Percentiles rank a stretch among this genome's conserved stretches.
These are phyloP conservation scores for Micropoecilia bifurca DNA, from an alignment of 2,797 vertebrate genomes.

Conservation along the genomic window DNA sequence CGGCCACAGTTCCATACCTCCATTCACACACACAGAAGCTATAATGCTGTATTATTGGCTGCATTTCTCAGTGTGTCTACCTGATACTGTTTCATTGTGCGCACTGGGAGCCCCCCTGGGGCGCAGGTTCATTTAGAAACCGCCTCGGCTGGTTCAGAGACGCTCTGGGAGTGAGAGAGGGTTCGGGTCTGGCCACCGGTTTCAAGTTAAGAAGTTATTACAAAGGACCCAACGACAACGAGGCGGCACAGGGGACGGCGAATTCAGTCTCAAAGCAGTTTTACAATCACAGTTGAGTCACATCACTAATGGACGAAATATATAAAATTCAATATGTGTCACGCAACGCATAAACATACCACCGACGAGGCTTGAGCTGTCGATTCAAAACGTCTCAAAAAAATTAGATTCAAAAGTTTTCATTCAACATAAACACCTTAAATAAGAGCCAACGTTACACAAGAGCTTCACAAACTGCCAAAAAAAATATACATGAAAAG, in stretches of 20 bases:
- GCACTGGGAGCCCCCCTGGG: conserved; percentile 33
- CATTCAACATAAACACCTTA: neutral
- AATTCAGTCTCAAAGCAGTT: neutral
- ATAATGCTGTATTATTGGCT: conserved; percentile 70
- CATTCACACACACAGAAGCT: conserved; percentile 50
- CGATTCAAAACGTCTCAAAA: neutral
- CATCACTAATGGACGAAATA: neutral
- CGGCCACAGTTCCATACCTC: conserved; percentile 48
- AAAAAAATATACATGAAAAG: neutral
- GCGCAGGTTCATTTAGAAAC: conserved; percentile 67
- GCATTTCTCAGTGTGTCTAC: conserved; percentile 58
- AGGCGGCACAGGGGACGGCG: conserved; percentile 11
- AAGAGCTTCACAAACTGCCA: neutral
- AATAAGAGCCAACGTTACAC: neutral
- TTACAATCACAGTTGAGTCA: neutral
- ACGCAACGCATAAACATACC: neutral
- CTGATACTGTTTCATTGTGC: conserved; percentile 64
- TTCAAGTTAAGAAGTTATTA: conserved; percentile 29
- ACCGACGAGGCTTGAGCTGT: neutral
- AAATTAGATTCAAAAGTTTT: neutral
- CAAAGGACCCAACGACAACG: conserved; percentile 13
- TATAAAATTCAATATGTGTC: neutral
- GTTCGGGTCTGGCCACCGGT: conserved; percentile 42
- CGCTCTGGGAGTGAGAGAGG: conserved; percentile 40
- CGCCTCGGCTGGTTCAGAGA: conserved; percentile 47